Evolutionary conservation across 2,888 invertebrate genomes (phyloP).

Genomic region (Caenorhabditis doughertyi): DNA sequence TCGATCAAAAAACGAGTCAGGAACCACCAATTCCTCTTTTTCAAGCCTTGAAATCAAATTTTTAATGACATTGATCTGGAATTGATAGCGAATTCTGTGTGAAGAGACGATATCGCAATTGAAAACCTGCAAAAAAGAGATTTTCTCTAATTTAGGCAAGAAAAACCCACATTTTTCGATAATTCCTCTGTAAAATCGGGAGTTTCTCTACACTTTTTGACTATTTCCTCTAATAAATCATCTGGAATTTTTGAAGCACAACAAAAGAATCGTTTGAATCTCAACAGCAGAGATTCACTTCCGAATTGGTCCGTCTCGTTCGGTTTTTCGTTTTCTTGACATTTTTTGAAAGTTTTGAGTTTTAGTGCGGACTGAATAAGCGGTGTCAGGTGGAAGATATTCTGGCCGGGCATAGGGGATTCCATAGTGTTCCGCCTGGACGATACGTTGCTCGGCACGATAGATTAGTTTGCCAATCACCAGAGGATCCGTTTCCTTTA

Average conservation of each 20-base stretch:
- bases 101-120: slow-evolving; percentile 32
- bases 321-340: slow-evolving; percentile 63
- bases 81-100: slow-evolving; percentile 55
- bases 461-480: slow-evolving; percentile 73
- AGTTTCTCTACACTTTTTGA: slow-evolving; percentile 22
- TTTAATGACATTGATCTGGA: slow-evolving; percentile 58
- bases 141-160: not conserved
- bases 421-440: slow-evolving; percentile 78
- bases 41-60: slow-evolving; percentile 44
- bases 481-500: slow-evolving; percentile 64
- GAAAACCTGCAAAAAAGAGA: slow-evolving; percentile 22
- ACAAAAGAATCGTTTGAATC: slow-evolving; percentile 45
- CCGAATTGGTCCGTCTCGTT: slow-evolving; percentile 44
- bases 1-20: slow-evolving; percentile 59
- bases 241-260: slow-evolving; percentile 61
- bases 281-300: slow-evolving; percentile 10
- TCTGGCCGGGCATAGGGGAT: slow-evolving; percentile 78
- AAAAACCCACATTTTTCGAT: slow-evolving; percentile 16
- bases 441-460: slow-evolving; percentile 74
- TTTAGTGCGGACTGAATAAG: slow-evolving; percentile 70
- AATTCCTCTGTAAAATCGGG: slow-evolving; percentile 4
- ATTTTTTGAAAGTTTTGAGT: slow-evolving; percentile 62
- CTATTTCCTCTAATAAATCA: slow-evolving; percentile 3
- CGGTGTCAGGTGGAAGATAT: slow-evolving; percentile 77
- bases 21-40: slow-evolving; percentile 3